Conservation (phyloP, 2,888 invertebrate species). For the Aquatica leii region DNA sequence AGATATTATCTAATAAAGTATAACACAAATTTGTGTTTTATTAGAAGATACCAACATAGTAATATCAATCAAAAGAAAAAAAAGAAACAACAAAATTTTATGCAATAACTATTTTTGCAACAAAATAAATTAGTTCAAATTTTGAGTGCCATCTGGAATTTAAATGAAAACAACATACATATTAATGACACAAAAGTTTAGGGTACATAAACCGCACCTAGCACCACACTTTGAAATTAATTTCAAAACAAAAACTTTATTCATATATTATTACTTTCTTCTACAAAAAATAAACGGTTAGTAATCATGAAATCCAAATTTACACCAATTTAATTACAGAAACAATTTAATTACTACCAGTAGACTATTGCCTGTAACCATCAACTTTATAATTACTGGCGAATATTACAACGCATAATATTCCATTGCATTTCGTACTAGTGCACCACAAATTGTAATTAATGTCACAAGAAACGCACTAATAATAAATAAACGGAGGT, state of each 20-base stretch:
- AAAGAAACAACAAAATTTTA: no score
- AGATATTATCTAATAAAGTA: no score
- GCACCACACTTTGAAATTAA: not conserved
- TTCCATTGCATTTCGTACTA: conserved; percentile 1
- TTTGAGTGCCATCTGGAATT: not conserved
- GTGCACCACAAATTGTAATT: conserved; percentile 1
- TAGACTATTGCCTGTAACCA: not conserved
- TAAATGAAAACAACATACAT: not conserved
- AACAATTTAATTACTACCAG: not conserved
- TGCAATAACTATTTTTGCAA: no score
- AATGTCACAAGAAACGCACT: conserved; percentile 2
- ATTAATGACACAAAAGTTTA: conserved; percentile 7
- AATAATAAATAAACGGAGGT: not conserved
- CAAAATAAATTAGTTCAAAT: no score
- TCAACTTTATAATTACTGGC: not conserved
- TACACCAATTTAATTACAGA: no score
- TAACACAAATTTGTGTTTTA: no score
- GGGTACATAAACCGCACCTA: not conserved
- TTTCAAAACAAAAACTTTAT: not conserved
- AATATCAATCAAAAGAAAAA: no score
- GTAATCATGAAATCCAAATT: not conserved
- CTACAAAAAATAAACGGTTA: no score
- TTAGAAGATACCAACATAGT: no score
- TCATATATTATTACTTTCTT: no score
- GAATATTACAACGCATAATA: not conserved